phyloP scores from a whole-genome alignment of 2,113 vertebrate genomes.

The Hippopotamus amphibius region DNA sequence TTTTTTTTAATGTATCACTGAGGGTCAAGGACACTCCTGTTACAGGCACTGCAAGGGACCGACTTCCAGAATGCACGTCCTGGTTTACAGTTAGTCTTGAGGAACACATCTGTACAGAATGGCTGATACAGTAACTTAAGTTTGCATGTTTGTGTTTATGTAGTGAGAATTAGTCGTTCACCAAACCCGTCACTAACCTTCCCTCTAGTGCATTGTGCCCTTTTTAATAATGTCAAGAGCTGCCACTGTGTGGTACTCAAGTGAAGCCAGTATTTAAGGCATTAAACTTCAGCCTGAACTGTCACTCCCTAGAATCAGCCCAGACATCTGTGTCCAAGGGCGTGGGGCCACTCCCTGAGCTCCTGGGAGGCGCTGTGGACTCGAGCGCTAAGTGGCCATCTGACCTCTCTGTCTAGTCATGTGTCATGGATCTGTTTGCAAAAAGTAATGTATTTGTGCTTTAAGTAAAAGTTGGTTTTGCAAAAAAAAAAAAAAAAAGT shows the following conservation, averaged over 20 bases:
- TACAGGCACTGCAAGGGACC: rapidly evolving
- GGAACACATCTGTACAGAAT: rapidly evolving
- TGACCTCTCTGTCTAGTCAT: slow-evolving; percentile 32
- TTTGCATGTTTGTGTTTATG: rapidly evolving
- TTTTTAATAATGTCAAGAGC: too few species aligned
- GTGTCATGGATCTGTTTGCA: slow-evolving; percentile 59
- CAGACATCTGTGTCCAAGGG: too few species aligned
- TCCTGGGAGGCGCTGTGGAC: background rate
- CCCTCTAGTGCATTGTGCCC: background rate
- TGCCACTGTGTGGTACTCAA: too few species aligned
- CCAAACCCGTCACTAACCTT: background rate
- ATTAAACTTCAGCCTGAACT: too few species aligned
- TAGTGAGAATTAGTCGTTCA: background rate
- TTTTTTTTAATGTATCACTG: too few species aligned
- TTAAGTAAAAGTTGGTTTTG: slow-evolving; percentile 86
- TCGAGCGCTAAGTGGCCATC: background rate
- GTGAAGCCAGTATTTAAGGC: too few species aligned
- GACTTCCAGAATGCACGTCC: background rate
- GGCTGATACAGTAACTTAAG: rapidly evolving
- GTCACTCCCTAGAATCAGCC: too few species aligned
- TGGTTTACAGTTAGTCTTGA: background rate
- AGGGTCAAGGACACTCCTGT: background rate
- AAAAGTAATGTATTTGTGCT: slow-evolving; percentile 73
- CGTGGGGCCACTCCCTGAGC: background rate
- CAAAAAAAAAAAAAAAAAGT: background rate